Base-by-base conservation (phyloP, 2,797 vertebrate genomes). In the Orientallactaga sibirica region DNA sequence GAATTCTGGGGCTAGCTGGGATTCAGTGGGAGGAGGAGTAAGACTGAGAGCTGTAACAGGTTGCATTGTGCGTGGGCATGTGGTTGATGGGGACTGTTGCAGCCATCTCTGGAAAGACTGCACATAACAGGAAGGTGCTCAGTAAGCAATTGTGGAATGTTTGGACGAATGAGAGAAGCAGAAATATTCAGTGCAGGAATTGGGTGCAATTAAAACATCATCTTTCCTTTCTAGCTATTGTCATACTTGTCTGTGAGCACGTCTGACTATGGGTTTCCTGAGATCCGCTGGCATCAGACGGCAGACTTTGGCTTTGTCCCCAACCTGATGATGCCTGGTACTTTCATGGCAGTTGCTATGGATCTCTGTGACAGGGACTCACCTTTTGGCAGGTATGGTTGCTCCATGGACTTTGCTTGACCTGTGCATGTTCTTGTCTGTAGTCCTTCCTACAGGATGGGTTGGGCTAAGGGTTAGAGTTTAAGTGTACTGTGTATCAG, bases 271-370 rank as follows among this genome's bases (percentile, higher is more conserved):
- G 74, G 94, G 67, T 99, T 98, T 2, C 97, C 99, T 29, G 96
- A 98, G 9, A 98, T 99, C 92, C 99, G 99, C 20, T 99, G 99
- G 99, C 99, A 99, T 96, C 99, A 99, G 97, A 99, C 99, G 0
- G 99, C 99, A 0, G 98, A 99, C 77, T 64, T 95, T 8, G 99
- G 99, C 85, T 98, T 97, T 11, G 98, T 96, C 14, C 99, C 99
- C 25, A 99, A 99, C 20, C 0, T 16, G 19, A 98, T 93, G 95
- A 99, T 99, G 99, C 97, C 97, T n/a, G 97, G 97, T 80, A 99
- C 99, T 16, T 99, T 99, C 96, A 99, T 99, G 99, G 99, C 99
- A 0, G 99, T 99, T 9, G 97, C 99, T 6, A 78, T 99, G 96
- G 99, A 99, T 95, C 98, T 99, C 41, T 97, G 99, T 0, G 99